Conservation (phyloP, 92 coral and sea anemone genomes). For the Zoanthus sansibaricus region DNA sequence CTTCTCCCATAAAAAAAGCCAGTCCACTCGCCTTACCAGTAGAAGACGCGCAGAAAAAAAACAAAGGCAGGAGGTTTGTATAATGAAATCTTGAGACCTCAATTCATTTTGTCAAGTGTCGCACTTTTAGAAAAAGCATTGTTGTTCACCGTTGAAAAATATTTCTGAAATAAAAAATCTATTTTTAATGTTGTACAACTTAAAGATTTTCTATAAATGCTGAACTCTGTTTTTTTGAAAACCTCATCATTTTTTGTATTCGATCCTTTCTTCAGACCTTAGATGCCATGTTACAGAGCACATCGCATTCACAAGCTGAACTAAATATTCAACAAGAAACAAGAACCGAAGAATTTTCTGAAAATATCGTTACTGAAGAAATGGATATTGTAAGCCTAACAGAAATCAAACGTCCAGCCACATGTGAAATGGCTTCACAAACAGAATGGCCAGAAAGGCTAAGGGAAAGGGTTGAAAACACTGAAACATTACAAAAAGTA, state of each 20-base stretch:
- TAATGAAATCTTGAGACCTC: background rate
- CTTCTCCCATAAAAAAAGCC: slow-evolving; percentile 45
- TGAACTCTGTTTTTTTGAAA: background rate
- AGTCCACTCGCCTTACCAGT: slow-evolving; percentile 1
- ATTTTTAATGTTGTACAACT: background rate
- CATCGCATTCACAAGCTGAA: background rate
- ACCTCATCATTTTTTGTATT: background rate
- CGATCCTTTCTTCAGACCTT: slow-evolving; percentile 6
- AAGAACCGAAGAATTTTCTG: background rate
- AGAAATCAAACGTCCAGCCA: slow-evolving; percentile 12
- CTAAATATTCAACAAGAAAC: background rate
- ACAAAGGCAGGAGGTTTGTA: slow-evolving; percentile 31
- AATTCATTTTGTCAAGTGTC: background rate
- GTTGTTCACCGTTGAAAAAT: background rate
- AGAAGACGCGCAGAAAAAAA: slow-evolving; percentile 24
- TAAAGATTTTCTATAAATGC: background rate
- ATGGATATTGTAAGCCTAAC: background rate
- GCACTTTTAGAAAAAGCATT: background rate
- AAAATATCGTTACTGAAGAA: background rate
- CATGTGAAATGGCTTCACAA: slow-evolving; percentile 11
- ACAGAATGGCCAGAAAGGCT: slow-evolving; percentile 12
- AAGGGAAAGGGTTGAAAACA: background rate
- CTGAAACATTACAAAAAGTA: background rate
- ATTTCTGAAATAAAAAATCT: background rate
- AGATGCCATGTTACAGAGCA: slow-evolving; percentile 6